Evolutionary conservation across 2,113 vertebrate species (phyloP).

Genomic region (Trogon melanurus): DNA sequence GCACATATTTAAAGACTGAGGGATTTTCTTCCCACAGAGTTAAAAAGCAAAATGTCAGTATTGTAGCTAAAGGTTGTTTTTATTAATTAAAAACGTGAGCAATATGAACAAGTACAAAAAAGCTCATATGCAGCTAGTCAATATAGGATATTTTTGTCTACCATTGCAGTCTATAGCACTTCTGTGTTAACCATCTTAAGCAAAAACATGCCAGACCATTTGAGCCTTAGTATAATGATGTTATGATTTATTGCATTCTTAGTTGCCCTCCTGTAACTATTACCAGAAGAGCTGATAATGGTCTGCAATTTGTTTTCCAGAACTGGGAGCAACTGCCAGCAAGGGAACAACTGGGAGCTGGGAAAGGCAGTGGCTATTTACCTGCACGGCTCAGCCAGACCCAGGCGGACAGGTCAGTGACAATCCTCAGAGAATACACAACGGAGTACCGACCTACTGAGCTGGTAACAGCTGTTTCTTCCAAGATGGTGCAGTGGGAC

Average conservation of each 20-base stretch:
- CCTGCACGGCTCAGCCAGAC: background rate
- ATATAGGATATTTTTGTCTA: background rate
- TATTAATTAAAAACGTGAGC: background rate
- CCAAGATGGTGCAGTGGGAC: background rate
- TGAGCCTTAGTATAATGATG: conserved; percentile 43
- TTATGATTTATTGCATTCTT: conserved; percentile 51
- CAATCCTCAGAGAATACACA: background rate
- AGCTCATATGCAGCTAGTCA: background rate
- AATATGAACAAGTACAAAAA: background rate
- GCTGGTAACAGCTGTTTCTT: background rate
- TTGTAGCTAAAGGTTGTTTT: background rate
- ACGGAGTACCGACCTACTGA: background rate
- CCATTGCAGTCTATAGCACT: background rate
- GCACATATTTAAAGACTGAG: background rate
- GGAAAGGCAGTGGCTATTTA: background rate
- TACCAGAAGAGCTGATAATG: conserved; percentile 65
- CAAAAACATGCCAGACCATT: conserved; percentile 31
- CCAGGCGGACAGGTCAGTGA: background rate
- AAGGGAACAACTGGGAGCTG: background rate
- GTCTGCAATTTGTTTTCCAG: conserved; percentile 62
- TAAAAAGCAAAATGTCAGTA: background rate
- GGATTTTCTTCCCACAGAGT: background rate
- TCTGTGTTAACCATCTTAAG: conserved; percentile 14
- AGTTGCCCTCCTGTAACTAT: conserved; percentile 48
- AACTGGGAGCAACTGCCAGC: conserved; percentile 14